Evolutionary conservation across 2,888 invertebrate species (phyloP).

Genomic region (Opisthograptis luteolata): DNA sequence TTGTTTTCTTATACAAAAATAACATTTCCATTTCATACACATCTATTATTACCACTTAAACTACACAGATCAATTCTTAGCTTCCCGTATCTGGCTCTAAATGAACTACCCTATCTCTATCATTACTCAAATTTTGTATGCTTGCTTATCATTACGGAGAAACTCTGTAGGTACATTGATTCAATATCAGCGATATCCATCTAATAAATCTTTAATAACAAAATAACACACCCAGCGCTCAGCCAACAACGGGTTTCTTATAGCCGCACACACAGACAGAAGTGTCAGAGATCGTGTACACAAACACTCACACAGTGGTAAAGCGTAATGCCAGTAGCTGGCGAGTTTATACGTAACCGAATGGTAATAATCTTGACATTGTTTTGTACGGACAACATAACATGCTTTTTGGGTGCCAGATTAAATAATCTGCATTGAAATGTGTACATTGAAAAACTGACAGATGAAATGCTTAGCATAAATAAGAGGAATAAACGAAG

Average conservation of each 20-base stretch:
- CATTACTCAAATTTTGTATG: slow-evolving; percentile 8
- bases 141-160: slow-evolving; percentile 14
- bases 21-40: no score
- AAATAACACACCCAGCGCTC: slow-evolving; percentile 34
- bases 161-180: slow-evolving; percentile 17
- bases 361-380: slow-evolving; percentile 80
- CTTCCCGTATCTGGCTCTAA: no score
- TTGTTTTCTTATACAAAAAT: no score
- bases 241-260: slow-evolving; percentile 34
- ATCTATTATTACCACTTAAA: no score
- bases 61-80: no score
- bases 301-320: slow-evolving; percentile 55
- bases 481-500: no score
- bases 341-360: slow-evolving; percentile 80
- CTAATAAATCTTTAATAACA: slow-evolving; percentile 37
- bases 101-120: no score
- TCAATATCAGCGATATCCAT: slow-evolving; percentile 22
- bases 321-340: slow-evolving; percentile 78
- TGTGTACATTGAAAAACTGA: no score
- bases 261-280: slow-evolving; percentile 25
- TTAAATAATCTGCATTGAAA: not conserved
- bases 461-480: no score
- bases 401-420: slow-evolving; percentile 11
- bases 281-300: slow-evolving; percentile 27
- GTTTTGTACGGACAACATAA: slow-evolving; percentile 66